Evolutionary conservation across 2,113 vertebrate genomes (phyloP).

Genomic region (Rostratula benghalensis): DNA sequence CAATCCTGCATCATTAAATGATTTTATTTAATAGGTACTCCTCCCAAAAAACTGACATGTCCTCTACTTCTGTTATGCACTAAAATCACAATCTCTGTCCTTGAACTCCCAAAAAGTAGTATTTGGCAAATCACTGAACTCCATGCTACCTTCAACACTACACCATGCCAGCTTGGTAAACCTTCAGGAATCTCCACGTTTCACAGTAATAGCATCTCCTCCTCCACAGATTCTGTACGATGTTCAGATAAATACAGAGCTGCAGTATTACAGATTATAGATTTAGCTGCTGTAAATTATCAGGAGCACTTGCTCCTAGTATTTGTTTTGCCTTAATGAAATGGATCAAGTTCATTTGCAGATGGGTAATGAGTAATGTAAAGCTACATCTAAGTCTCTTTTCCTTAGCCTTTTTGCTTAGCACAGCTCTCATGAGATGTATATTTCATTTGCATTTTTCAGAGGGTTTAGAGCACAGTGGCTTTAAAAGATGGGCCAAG

Average conservation of each 20-base stretch:
- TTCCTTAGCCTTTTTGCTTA: not conserved
- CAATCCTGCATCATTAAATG: not conserved
- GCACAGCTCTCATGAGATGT: not conserved
- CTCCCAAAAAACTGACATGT: not conserved
- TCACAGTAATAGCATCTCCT: not conserved
- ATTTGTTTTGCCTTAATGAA: not conserved
- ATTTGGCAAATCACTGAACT: not conserved
- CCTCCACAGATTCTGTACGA: not conserved
- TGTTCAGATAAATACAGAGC: not conserved
- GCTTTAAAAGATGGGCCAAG: not conserved
- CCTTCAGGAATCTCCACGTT: not conserved
- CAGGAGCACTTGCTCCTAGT: not conserved
- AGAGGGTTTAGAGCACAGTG: not conserved
- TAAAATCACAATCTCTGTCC: not conserved
- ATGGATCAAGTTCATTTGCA: not conserved
- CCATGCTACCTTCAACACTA: not conserved
- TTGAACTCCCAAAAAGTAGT: not conserved
- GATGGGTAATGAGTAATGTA: not conserved
- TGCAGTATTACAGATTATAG: not conserved
- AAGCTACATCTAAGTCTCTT: not conserved
- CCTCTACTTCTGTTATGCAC: not conserved
- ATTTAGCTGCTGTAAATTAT: not conserved
- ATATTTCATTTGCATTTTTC: not conserved
- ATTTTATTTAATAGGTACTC: not conserved
- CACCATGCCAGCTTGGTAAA: accelerated